Conservation (phyloP, 2,888 invertebrate genomes). For the Laothoe populi region DNA sequence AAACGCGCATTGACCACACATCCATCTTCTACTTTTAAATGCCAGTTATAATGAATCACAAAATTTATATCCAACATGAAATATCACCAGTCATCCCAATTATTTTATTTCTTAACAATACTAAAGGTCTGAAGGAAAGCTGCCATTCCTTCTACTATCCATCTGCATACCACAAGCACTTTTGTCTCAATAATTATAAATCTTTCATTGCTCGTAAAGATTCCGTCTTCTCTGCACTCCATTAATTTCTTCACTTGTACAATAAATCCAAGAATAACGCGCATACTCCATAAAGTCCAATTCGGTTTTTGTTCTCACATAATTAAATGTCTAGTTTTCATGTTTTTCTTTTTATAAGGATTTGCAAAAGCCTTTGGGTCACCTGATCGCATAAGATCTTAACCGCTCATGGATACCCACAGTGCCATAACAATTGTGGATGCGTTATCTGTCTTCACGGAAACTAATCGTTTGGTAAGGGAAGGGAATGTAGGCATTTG, state of each 20-base stretch:
- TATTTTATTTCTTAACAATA: constrained; percentile 12
- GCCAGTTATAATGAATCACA: constrained; percentile 13
- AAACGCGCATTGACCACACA: neutral
- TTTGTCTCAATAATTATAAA: constrained; percentile 17
- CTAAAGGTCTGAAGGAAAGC: constrained; percentile 10
- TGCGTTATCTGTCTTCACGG: too few species aligned
- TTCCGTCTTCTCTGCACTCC: constrained; percentile 9
- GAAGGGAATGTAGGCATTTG: too few species aligned
- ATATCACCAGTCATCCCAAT: neutral
- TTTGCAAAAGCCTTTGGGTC: too few species aligned
- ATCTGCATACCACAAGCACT: constrained; percentile 17
- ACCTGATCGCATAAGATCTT: too few species aligned
- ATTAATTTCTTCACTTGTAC: constrained; percentile 15
- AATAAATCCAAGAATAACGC: constrained; percentile 16
- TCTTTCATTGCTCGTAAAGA: constrained; percentile 6
- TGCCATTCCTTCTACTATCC: constrained; percentile 15
- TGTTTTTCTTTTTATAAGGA: too few species aligned
- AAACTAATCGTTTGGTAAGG: too few species aligned
- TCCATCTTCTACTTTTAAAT: constrained; percentile 2
- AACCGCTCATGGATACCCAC: too few species aligned
- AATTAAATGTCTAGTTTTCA: neutral
- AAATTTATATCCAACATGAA: neutral
- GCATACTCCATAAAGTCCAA: neutral
- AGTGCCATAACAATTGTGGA: too few species aligned
- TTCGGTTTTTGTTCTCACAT: neutral